Evolutionary conservation across 2,797 vertebrate genomes (phyloP), one percentile per base, ranked within the genome.

Genomic region (Sebastes alutus): DNA sequence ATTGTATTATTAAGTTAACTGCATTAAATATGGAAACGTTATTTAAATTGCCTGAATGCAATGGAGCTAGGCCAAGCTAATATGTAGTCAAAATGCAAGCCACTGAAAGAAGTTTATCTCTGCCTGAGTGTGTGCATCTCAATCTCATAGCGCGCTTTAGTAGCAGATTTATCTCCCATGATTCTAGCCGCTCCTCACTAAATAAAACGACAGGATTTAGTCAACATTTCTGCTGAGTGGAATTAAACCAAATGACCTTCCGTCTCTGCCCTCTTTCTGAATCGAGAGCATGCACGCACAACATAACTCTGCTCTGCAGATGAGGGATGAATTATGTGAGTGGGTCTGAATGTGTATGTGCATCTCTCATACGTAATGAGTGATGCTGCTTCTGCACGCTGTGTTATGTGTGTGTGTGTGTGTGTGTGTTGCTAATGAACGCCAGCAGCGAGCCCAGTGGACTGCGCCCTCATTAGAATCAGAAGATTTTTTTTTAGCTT

Each of bases 141-240:
- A 69, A 72, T 78, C 74, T 63, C 80, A 58, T 46, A 22, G 29
- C 3, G 9, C 7, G 33, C 73, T 86, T 89, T 58, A 72, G 56
- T 61, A 49, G 72, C 78, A 86, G 75, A 87, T 82, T 78, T 74
- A 85, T 78, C 67, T 77, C 65, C 33, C 33, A 49, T 67, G 75
- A 74, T 66, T 75, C 67, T 30, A 56, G 59, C 74, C 63, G 60
- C 25, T 66, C 30, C 70, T 80, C 71, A 62, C 63, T 87, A 75
- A 80, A 85, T 75, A 59, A 59, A 80, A 80, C 75, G 78, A 83
- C 27, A 71, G 85, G 83, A 87, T 91, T 92, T 81, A 88, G 49
- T 76, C 61, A 72, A 79, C 66, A 75, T 72, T 79, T 80, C 67
- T 52, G 73, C 80, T 29, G 59, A 75, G 65, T 67, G 67, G 79